phyloP scores from a whole-genome alignment of 2,888 invertebrate genomes.

The Pammene fasciana region DNA sequence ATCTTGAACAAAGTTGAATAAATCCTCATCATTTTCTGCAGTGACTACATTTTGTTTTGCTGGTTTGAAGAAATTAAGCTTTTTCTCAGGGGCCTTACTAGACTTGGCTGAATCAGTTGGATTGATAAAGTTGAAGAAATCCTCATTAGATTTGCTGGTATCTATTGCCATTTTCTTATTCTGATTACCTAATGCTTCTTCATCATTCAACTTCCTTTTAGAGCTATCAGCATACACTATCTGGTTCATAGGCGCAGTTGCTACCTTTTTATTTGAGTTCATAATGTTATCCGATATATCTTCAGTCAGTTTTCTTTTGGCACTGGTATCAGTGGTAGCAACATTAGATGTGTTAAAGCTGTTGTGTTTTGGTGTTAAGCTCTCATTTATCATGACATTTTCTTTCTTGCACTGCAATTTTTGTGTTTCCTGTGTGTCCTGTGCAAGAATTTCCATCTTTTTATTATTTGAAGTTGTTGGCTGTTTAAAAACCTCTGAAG shows the following conservation, averaged over 20 bases:
- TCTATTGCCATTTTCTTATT: constrained; percentile 61
- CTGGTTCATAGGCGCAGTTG: constrained; percentile 47
- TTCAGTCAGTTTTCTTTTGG: constrained; percentile 67
- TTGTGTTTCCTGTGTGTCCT: constrained; percentile 70
- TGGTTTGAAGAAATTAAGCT: constrained; percentile 41
- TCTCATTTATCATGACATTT: constrained; percentile 72
- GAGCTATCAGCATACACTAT: constrained; percentile 48
- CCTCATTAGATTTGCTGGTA: constrained; percentile 51
- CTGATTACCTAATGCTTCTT: constrained; percentile 52
- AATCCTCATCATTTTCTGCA: constrained; percentile 61
- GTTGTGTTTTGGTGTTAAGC: constrained; percentile 53
- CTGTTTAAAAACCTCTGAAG: constrained; percentile 72
- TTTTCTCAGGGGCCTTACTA: constrained; percentile 60
- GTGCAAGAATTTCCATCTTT: constrained; percentile 62
- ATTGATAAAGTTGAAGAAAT: constrained; percentile 69
- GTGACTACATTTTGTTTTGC: constrained; percentile 58
- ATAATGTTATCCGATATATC: constrained; percentile 52
- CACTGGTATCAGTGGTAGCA: constrained; percentile 34
- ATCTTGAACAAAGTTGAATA: constrained; percentile 73
- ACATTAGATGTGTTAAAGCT: constrained; percentile 35
- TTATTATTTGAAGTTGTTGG: constrained; percentile 45
- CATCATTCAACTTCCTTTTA: constrained; percentile 60
- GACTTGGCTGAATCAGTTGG: constrained; percentile 54
- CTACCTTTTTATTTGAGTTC: constrained; percentile 64
- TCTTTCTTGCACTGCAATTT: constrained; percentile 51